Conservation (phyloP, 2,797 vertebrate species). For the Rhinatrema bivittatum region DNA sequence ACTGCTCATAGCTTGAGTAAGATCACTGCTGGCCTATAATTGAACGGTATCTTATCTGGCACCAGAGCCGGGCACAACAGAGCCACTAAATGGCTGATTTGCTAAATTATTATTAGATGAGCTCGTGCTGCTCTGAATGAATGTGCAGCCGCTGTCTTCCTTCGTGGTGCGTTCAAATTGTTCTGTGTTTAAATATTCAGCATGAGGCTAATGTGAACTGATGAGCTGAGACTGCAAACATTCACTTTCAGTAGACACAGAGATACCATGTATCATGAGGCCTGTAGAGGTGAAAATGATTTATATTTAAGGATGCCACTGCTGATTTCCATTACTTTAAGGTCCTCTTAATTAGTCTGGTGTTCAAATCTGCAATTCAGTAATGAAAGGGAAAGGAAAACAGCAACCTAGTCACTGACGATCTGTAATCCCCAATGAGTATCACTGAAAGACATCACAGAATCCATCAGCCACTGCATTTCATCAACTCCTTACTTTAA, state of each 20-base stretch:
- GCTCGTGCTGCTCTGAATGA: slow-evolving; percentile 61
- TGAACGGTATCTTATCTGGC: slow-evolving; percentile 55
- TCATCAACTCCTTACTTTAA: too few species aligned
- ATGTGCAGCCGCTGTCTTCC: slow-evolving; percentile 61
- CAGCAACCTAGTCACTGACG: background rate
- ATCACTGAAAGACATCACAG: too few species aligned
- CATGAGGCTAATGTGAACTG: slow-evolving; percentile 77
- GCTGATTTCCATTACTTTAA: slow-evolving; percentile 47
- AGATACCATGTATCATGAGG: slow-evolving; percentile 51
- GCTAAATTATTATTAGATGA: slow-evolving; percentile 71
- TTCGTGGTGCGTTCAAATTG: slow-evolving; percentile 69
- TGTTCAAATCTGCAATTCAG: slow-evolving; percentile 39
- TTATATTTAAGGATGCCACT: slow-evolving; percentile 58
- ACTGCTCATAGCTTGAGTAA: too few species aligned
- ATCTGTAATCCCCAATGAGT: background rate
- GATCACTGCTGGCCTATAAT: slow-evolving; percentile 38
- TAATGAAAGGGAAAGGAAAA: too few species aligned
- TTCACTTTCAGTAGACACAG: slow-evolving; percentile 60
- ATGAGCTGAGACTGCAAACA: slow-evolving; percentile 71
- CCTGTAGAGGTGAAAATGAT: slow-evolving; percentile 58
- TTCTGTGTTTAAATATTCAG: slow-evolving; percentile 78
- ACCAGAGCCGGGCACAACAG: slow-evolving; percentile 51
- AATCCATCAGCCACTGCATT: too few species aligned
- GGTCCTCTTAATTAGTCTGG: slow-evolving; percentile 52
- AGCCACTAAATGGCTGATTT: slow-evolving; percentile 70